These are phyloP conservation scores for Hippasteria phrygiana DNA, from an alignment of 53 echinoderm and acorn worm genomes.

Conservation along the genomic window DNA sequence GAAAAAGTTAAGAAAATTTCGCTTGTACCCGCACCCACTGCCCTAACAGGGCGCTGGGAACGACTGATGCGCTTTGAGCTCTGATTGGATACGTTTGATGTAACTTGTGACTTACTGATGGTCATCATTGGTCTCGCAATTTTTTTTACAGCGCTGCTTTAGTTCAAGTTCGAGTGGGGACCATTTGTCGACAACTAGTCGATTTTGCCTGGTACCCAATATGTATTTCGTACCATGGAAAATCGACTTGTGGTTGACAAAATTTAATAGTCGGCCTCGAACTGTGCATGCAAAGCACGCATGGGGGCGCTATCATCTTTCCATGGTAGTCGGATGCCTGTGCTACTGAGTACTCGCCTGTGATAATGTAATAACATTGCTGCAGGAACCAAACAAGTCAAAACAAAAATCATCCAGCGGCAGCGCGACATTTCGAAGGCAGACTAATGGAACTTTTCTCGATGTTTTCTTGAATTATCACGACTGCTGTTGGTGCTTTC, in stretches of 20 bases:
- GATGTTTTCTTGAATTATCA: neutral
- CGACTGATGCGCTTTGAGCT: too few relatives aligned
- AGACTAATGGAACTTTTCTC: neutral
- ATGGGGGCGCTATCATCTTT: neutral
- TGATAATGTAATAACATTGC: neutral
- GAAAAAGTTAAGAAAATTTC: too few relatives aligned
- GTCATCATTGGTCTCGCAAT: too few relatives aligned
- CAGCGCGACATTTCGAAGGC: neutral
- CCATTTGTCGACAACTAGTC: too few relatives aligned
- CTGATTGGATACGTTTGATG: too few relatives aligned
- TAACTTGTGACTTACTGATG: too few relatives aligned
- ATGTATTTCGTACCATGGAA: neutral
- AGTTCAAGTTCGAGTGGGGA: too few relatives aligned
- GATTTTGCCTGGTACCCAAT: too few relatives aligned
- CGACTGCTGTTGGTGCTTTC: conserved; percentile 25
- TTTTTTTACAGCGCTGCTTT: too few relatives aligned
- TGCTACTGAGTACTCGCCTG: neutral
- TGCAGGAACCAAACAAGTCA: neutral
- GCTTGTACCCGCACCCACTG: too few relatives aligned
- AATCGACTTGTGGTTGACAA: neutral
- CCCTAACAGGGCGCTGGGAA: too few relatives aligned
- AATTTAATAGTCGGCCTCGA: too few relatives aligned
- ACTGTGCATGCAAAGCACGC: neutral
- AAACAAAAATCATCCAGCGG: neutral
- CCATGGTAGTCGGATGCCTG: neutral